These are phyloP conservation scores for Ceratitis capitata DNA, from an alignment of 1,140 invertebrate genomes.

Conservation along the genomic window DNA sequence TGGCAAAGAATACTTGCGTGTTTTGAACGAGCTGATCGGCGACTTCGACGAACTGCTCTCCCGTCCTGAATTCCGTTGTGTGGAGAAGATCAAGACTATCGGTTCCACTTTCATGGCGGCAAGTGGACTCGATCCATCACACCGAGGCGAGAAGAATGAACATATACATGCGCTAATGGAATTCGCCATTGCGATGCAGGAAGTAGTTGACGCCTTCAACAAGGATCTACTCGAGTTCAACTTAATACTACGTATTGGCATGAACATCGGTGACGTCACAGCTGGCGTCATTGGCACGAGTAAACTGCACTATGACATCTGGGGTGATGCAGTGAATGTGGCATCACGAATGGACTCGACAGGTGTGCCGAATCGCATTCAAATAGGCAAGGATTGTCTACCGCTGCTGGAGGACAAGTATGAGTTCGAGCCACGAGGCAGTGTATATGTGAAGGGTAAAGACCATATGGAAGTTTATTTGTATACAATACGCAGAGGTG, in stretches of 20 bases:
- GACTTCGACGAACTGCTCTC: constrained; percentile 95
- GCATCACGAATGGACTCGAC: constrained; percentile 96
- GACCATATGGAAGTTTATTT: constrained; percentile 92
- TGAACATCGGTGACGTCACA: constrained; percentile 89
- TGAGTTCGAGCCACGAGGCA: constrained; percentile 83
- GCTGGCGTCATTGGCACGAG: constrained; percentile 96
- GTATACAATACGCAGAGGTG: constrained; percentile 49
- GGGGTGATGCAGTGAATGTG: constrained; percentile 98
- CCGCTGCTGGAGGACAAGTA: constrained; percentile 74
- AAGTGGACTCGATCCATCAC: constrained; percentile 86
- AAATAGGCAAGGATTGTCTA: constrained; percentile 82
- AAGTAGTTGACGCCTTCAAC: constrained; percentile 89
- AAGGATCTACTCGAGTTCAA: constrained; percentile 88
- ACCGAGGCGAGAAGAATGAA: constrained; percentile 74
- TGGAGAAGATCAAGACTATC: constrained; percentile 99
- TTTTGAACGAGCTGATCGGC: constrained; percentile 93
- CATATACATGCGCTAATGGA: constrained; percentile 89
- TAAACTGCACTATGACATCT: constrained; percentile 97
- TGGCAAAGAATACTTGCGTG: constrained; percentile 91
- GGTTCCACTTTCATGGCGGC: constrained; percentile 98
- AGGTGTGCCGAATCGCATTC: constrained; percentile 84
- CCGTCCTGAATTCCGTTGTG: constrained; percentile 82
- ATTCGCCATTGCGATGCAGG: constrained; percentile 87
- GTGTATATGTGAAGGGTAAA: constrained; percentile 94
- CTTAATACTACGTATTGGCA: constrained; percentile 87